These are phyloP conservation scores for Ctena decussata DNA, from an alignment of 2,888 invertebrate species.

Conservation along the genomic window DNA sequence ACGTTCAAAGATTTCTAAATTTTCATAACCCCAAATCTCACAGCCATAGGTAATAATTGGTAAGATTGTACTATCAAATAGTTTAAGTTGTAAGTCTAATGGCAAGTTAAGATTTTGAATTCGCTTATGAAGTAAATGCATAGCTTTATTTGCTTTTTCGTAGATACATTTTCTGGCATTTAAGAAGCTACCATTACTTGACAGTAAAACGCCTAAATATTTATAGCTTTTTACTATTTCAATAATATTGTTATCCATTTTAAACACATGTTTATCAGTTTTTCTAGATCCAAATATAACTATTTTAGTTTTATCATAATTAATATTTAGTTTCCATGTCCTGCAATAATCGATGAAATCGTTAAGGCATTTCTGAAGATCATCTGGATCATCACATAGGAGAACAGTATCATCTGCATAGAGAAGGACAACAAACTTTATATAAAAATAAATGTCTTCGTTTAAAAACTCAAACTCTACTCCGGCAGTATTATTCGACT, in stretches of 20 bases:
- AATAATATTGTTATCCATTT: neutral
- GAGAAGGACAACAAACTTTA: neutral
- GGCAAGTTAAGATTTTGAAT: no score
- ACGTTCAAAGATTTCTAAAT: constrained; percentile 22
- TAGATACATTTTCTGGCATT: constrained; percentile 4
- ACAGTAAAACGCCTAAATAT: constrained; percentile 20
- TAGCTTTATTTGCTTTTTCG: no score
- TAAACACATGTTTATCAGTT: neutral
- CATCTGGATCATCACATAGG: neutral
- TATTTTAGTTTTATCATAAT: constrained; percentile 22
- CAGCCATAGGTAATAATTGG: no score
- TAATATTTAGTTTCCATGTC: constrained; percentile 33
- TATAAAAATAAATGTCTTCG: neutral
- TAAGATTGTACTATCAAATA: no score
- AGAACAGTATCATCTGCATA: constrained; percentile 45
- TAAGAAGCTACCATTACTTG: constrained; percentile 8
- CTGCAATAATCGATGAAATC: constrained; percentile 6
- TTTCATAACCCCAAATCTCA: no score
- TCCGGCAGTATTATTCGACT: neutral
- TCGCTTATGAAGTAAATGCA: no score
- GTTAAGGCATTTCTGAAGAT: neutral
- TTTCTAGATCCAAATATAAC: constrained; percentile 11
- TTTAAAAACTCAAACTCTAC: neutral
- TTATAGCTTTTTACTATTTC: constrained; percentile 8
- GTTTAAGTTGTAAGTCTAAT: no score